Percentiles rank a stretch among this genome's conserved stretches.
Conservation (phyloP, 2,797 vertebrate species). For the Pseudocheirus occidentalis region DNA sequence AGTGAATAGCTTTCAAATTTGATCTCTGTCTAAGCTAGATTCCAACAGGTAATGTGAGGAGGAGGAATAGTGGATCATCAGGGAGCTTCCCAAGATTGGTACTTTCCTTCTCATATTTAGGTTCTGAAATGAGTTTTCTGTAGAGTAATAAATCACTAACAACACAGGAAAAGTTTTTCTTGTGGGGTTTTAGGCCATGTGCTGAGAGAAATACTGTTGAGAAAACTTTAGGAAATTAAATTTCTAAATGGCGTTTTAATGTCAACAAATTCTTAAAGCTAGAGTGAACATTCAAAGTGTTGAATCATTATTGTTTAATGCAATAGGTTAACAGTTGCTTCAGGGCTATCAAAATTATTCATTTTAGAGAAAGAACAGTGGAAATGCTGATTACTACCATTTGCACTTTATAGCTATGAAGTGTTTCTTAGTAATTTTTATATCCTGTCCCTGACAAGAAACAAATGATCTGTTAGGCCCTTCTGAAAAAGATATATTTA, state of each 20-base stretch:
- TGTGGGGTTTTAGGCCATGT: slow-evolving; percentile 39
- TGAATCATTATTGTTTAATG: slow-evolving; percentile 63
- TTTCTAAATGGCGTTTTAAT: slow-evolving; percentile 64
- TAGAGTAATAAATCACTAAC: slow-evolving; percentile 57
- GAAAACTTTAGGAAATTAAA: slow-evolving; percentile 57
- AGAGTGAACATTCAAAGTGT: slow-evolving; percentile 58
- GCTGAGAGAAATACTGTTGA: slow-evolving; percentile 23
- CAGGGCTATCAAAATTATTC: slow-evolving; percentile 54
- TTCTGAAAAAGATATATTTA: slow-evolving; percentile 57
- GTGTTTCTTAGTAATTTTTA: slow-evolving; percentile 64
- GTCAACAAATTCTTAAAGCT: slow-evolving; percentile 61
- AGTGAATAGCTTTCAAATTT: neutral
- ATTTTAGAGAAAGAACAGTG: slow-evolving; percentile 21
- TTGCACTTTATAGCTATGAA: slow-evolving; percentile 47
- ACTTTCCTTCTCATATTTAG: slow-evolving; percentile 1
- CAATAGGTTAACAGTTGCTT: slow-evolving; percentile 70
- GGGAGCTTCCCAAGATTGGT: slow-evolving; percentile 34
- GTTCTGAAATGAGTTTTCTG: slow-evolving; percentile 28
- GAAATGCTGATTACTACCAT: slow-evolving; percentile 59
- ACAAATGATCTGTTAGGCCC: slow-evolving; percentile 51
- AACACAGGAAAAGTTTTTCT: slow-evolving; percentile 51
- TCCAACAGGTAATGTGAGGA: slow-evolving; percentile 26
- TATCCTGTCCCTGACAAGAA: slow-evolving; percentile 43
- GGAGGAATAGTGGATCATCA: slow-evolving; percentile 17
- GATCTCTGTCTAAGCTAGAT: neutral